Conservation (phyloP, 2,888 invertebrate genomes). For the Melangyna quadrimaculata region DNA sequence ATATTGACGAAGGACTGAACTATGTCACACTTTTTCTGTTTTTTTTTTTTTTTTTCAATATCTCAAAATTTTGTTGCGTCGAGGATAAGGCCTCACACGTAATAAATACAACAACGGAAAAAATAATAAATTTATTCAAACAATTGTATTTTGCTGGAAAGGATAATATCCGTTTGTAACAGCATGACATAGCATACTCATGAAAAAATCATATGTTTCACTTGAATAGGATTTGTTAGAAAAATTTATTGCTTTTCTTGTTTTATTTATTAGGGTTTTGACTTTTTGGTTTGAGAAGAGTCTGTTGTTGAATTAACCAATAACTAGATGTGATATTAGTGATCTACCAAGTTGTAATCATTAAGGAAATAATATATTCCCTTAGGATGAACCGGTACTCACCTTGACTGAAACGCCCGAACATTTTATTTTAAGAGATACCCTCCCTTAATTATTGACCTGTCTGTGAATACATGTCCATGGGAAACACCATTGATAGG, state of each 20-base stretch:
- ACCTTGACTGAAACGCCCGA: too few relatives aligned
- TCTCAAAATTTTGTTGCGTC: not conserved
- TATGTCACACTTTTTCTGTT: conserved; percentile 40
- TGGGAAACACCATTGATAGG: too few relatives aligned
- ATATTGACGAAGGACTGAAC: conserved; percentile 57
- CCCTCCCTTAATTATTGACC: too few relatives aligned
- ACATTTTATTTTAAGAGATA: too few relatives aligned
- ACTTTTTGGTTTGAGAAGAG: not conserved
- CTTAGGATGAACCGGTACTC: too few relatives aligned
- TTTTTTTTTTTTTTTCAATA: not conserved
- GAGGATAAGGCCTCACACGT: not conserved
- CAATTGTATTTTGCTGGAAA: conserved; percentile 15
- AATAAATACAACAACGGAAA: conserved; percentile 10
- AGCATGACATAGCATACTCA: not conserved
- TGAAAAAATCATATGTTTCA: conserved; percentile 1
- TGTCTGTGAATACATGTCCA: too few relatives aligned
- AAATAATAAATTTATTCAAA: conserved; percentile 7
- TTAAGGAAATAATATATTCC: too few relatives aligned
- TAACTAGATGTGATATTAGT: too few relatives aligned
- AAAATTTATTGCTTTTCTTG: not conserved
- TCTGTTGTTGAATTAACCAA: not conserved
- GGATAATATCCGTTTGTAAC: not conserved
- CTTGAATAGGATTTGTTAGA: not conserved
- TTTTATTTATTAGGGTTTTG: conserved; percentile 1
- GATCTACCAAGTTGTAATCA: too few relatives aligned